Conservation (phyloP, 2,797 vertebrate species). For the Cyclura pinguis region DNA sequence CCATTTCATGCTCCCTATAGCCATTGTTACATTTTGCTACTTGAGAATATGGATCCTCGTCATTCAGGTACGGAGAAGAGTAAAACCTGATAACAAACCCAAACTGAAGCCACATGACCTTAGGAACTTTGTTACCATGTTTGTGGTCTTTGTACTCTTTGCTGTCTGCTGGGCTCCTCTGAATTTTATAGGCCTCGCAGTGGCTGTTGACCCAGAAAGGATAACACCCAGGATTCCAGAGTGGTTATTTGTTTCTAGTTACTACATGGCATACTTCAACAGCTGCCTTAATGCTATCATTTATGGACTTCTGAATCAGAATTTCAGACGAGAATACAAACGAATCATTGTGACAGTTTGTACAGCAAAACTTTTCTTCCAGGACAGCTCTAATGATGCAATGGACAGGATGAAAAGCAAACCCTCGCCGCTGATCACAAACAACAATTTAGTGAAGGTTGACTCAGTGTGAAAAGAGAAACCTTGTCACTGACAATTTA, state of each 20-base stretch:
- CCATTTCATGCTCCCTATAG: conserved; percentile 87
- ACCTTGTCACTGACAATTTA: conserved; percentile 23
- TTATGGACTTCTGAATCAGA: conserved; percentile 96
- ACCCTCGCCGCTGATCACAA: conserved; percentile 89
- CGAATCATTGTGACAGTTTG: conserved; percentile 91
- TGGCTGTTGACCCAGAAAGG: conserved; percentile 87
- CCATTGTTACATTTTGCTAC: conserved; percentile 88
- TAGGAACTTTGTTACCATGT: conserved; percentile 97
- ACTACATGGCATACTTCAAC: conserved; percentile 99
- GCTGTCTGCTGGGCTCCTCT: conserved; percentile 98
- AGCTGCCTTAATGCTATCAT: conserved; percentile 99
- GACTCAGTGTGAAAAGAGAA: conserved; percentile 87
- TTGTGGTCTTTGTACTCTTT: conserved; percentile 96
- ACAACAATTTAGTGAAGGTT: conserved; percentile 93
- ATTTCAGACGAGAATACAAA: conserved; percentile 96
- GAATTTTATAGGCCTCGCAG: conserved; percentile 94
- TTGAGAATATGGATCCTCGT: conserved; percentile 89
- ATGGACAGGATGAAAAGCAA: conserved; percentile 90
- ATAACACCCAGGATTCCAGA: conserved; percentile 90
- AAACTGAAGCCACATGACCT: conserved; percentile 92
- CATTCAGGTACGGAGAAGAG: conserved; percentile 87
- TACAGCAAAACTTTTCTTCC: conserved; percentile 89
- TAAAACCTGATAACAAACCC: conserved; percentile 90
- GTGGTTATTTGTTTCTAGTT: conserved; percentile 96
- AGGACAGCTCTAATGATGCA: conserved; percentile 90